These are phyloP conservation scores for Andrena flavipes DNA, from an alignment of 2,888 invertebrate genomes.

Conservation along the genomic window DNA sequence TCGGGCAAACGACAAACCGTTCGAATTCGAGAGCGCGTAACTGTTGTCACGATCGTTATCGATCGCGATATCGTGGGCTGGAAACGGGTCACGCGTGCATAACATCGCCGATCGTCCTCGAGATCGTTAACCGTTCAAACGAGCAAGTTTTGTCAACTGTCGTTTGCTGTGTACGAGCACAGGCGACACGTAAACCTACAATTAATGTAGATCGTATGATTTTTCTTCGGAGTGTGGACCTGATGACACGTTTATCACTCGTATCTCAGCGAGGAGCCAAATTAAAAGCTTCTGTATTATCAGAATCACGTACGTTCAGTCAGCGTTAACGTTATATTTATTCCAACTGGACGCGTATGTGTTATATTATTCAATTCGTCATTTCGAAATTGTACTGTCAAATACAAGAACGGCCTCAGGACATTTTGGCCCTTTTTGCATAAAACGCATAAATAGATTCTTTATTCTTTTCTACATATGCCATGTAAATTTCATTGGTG, in stretches of 20 bases:
- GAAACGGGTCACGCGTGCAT: constrained; percentile 50
- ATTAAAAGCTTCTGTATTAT: not conserved
- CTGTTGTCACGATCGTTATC: constrained; percentile 64
- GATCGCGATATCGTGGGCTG: constrained; percentile 43
- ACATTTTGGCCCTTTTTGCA: too few species aligned
- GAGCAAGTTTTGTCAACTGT: constrained; percentile 46
- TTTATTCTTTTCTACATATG: too few species aligned
- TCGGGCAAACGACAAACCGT: constrained; percentile 28
- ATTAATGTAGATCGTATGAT: not conserved
- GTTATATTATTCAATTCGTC: not conserved
- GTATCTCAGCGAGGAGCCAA: not conserved
- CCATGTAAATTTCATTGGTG: too few species aligned
- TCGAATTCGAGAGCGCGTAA: constrained; percentile 58
- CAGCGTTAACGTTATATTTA: not conserved
- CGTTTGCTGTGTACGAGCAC: constrained; percentile 8
- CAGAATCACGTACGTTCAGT: not conserved
- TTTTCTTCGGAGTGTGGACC: not conserved
- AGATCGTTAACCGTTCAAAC: constrained; percentile 52
- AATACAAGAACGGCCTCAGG: too few species aligned
- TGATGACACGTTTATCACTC: not conserved
- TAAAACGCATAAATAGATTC: too few species aligned
- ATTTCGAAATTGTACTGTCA: not conserved
- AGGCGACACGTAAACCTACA: constrained; percentile 5
- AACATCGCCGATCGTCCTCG: constrained; percentile 43
- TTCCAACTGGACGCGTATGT: not conserved